Evolutionary conservation across 2,888 invertebrate genomes (phyloP).

Genomic region (Ypsolopha scabrella): DNA sequence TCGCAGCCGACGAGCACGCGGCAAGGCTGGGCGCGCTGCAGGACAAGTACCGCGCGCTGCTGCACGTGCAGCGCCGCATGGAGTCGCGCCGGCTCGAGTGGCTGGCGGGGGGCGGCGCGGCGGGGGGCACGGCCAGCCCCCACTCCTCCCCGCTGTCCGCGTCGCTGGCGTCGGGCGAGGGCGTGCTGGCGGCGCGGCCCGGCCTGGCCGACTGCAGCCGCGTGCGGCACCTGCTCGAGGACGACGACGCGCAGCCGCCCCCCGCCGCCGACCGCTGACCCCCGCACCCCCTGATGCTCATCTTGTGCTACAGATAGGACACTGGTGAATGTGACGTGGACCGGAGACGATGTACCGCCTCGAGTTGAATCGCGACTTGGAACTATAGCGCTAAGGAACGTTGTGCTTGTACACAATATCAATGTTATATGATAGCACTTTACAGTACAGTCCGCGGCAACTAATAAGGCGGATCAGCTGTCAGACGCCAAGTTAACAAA

Average conservation of each 20-base stretch:
- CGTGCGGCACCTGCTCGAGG: slow-evolving; percentile 18
- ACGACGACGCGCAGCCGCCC: slow-evolving; percentile 6
- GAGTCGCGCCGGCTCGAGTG: slow-evolving; percentile 68
- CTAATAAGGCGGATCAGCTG: too few relatives aligned
- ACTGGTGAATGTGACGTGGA: not conserved
- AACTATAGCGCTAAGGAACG: too few relatives aligned
- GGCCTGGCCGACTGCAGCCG: slow-evolving; percentile 18
- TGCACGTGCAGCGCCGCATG: slow-evolving; percentile 65
- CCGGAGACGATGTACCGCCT: not conserved
- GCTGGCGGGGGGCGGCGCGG: slow-evolving; percentile 49
- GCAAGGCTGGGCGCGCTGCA: slow-evolving; percentile 68
- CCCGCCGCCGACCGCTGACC: not conserved
- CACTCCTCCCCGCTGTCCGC: slow-evolving; percentile 1
- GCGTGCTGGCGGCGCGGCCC: slow-evolving; percentile 66
- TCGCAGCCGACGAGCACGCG: slow-evolving; percentile 71
- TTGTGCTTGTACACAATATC: too few relatives aligned
- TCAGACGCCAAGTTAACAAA: too few relatives aligned
- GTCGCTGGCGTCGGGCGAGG: slow-evolving; percentile 72
- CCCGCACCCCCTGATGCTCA: too few relatives aligned
- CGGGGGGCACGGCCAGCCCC: slow-evolving; percentile 19
- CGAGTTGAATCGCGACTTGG: not conserved
- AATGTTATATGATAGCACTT: too few relatives aligned
- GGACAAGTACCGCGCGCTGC: slow-evolving; percentile 71
- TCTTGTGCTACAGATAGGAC: not conserved
- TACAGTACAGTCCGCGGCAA: too few relatives aligned